phyloP scores from a whole-genome alignment of 2,888 invertebrate genomes.

The Pristionchus japonicus region DNA sequence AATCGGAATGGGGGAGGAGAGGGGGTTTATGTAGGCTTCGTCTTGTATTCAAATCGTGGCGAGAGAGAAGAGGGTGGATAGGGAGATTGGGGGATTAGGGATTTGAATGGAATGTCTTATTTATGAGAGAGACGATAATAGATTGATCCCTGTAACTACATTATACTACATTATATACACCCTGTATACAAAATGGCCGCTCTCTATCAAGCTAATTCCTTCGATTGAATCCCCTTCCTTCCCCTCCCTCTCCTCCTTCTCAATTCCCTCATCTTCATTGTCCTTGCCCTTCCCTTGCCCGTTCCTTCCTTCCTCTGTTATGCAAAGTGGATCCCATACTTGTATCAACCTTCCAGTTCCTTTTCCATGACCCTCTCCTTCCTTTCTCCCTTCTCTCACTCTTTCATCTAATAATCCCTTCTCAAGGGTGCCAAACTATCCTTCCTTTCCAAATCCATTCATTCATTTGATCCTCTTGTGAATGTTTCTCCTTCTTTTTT shows the following conservation, averaged over 20 bases:
- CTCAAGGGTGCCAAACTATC: conserved; percentile 14
- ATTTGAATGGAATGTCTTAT: too few relatives aligned
- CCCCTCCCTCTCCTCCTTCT: neutral
- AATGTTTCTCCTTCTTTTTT: neutral
- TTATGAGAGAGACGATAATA: too few relatives aligned
- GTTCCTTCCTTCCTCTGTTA: conserved; percentile 49
- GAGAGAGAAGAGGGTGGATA: too few relatives aligned
- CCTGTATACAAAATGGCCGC: too few relatives aligned
- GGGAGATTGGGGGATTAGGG: too few relatives aligned
- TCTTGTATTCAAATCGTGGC: neutral
- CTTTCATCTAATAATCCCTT: conserved; percentile 32
- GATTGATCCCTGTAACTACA: too few relatives aligned
- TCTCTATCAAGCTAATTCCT: neutral
- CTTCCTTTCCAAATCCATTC: conserved; percentile 16
- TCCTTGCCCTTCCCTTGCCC: neutral
- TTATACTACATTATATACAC: too few relatives aligned
- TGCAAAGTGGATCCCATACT: conserved; percentile 37
- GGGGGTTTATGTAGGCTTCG: too few relatives aligned
- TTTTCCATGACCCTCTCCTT: conserved; percentile 54
- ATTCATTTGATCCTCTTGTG: conserved; percentile 10
- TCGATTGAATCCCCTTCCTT: conserved; percentile 14
- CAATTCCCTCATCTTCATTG: conserved; percentile 26
- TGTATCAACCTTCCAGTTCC: conserved; percentile 46
- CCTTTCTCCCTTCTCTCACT: conserved; percentile 46
- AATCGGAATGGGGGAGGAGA: too few relatives aligned